phyloP scores from a whole-genome alignment of 2,888 invertebrate species.

The Pristionchus mayeri region DNA sequence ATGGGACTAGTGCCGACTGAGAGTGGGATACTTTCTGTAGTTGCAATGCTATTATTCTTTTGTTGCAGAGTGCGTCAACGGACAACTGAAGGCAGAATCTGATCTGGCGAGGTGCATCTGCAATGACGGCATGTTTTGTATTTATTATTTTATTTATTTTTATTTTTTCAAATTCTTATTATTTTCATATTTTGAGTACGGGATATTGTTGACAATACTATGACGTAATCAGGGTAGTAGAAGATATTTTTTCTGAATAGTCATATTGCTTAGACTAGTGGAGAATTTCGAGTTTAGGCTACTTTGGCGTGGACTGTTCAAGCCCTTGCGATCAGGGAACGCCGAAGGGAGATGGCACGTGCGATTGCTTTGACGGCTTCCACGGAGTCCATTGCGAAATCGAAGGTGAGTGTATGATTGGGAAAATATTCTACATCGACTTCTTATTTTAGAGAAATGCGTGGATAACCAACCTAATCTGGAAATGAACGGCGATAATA shows the following conservation, averaged over 20 bases:
- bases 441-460: not conserved
- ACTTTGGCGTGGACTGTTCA: slow-evolving; percentile 1
- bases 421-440: too few species aligned
- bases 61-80: not conserved
- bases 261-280: too few species aligned
- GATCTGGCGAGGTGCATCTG: slow-evolving; percentile 2
- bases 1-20: not conserved
- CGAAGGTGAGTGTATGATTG: not conserved
- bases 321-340: not conserved
- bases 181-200: too few species aligned
- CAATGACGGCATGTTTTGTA: not conserved
- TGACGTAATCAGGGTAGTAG: too few species aligned
- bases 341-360: not conserved
- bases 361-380: not conserved
- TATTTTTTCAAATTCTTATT: too few species aligned
- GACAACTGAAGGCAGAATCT: not conserved
- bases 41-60: not conserved
- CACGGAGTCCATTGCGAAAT: not conserved
- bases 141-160: too few species aligned
- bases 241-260: too few species aligned
- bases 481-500: not conserved
- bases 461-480: not conserved
- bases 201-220: too few species aligned
- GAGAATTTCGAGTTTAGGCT: too few species aligned
- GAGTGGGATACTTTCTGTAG: too few species aligned